Conservation (phyloP, 2,888 invertebrate genomes). For the Ariolimax columbianus region DNA sequence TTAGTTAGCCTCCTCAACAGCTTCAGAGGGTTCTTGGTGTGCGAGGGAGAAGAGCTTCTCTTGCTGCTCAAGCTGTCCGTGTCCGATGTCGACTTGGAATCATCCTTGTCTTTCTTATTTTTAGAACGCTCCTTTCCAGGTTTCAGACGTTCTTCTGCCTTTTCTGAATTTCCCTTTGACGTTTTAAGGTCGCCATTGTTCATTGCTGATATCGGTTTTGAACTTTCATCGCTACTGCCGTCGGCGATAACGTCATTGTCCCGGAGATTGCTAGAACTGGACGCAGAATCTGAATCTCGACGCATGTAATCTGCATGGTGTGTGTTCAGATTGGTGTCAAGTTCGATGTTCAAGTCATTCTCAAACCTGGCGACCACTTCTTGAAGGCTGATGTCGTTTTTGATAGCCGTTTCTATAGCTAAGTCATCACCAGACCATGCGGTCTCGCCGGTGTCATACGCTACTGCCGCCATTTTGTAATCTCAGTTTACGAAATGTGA, state of each 20-base stretch:
- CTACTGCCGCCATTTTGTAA: constrained; percentile 18
- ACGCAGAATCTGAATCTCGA: constrained; percentile 43
- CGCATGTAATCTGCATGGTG: background rate
- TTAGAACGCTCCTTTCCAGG: background rate
- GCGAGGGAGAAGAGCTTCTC: background rate
- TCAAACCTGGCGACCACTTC: constrained; percentile 31
- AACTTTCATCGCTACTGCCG: background rate
- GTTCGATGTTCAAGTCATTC: constrained; percentile 34
- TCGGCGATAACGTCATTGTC: constrained; percentile 5
- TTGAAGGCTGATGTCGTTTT: constrained; percentile 33
- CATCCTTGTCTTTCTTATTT: background rate
- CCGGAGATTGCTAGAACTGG: constrained; percentile 40
- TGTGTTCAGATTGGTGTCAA: constrained; percentile 24
- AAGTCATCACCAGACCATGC: background rate
- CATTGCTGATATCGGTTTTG: background rate
- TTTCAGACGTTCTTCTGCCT: background rate
- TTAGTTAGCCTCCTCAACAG: constrained; percentile 44
- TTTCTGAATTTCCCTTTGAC: background rate
- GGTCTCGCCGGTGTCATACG: background rate
- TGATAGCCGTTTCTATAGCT: constrained; percentile 8
- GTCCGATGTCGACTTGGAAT: background rate
- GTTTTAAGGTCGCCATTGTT: constrained; percentile 7
- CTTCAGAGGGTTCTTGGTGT: constrained; percentile 31
- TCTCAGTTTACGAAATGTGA: background rate
- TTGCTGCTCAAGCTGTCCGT: constrained; percentile 25